These are phyloP conservation scores for Chiridota heheva DNA, from an alignment of 35 echinoderm and acorn worm species.

Conservation along the genomic window DNA sequence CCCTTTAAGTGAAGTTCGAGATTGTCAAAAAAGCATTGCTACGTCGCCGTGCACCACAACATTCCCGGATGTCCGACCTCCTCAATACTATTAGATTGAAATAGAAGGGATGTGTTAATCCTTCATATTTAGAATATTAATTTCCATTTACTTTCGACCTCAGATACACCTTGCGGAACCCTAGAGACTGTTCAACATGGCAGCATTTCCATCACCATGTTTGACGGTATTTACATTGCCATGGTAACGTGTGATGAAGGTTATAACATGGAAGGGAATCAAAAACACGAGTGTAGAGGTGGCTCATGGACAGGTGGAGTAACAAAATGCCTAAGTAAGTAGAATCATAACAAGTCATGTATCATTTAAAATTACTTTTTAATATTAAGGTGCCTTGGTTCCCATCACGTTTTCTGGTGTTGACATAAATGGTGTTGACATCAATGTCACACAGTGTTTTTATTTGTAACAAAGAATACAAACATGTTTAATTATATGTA, in stretches of 20 bases:
- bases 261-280: conserved; percentile 10
- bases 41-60: too few species aligned
- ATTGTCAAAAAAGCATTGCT: too few species aligned
- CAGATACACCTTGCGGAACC: conserved; percentile 23
- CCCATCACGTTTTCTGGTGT: background rate
- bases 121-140: too few species aligned
- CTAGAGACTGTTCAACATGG: conserved; percentile 20
- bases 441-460: background rate
- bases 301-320: conserved; percentile 17
- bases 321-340: conserved; percentile 7
- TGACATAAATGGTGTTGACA: background rate
- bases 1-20: too few species aligned
- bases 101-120: too few species aligned
- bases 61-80: too few species aligned
- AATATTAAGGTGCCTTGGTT: background rate
- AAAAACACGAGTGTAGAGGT: background rate
- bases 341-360: background rate
- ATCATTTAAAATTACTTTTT: background rate
- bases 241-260: conserved; percentile 27
- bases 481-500: background rate
- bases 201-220: background rate
- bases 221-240: background rate
- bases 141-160: too few species aligned
- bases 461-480: background rate
- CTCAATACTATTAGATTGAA: too few species aligned